Conservation (phyloP, 2,113 vertebrate species). For the Diadophis punctatus region DNA sequence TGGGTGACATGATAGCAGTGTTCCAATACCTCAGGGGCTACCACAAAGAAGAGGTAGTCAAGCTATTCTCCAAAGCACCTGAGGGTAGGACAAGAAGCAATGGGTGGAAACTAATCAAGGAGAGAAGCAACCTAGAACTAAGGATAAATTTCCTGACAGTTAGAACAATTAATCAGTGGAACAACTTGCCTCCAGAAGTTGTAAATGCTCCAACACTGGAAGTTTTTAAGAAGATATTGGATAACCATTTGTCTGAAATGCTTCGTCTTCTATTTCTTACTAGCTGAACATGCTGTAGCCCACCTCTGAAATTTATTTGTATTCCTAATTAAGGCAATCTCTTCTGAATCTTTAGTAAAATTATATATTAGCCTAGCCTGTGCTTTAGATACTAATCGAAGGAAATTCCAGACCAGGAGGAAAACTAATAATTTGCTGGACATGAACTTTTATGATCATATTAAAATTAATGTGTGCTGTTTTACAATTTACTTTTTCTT, state of each 20-base stretch:
- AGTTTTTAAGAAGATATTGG: too few species aligned
- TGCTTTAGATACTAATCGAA: not conserved
- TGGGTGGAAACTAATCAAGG: too few species aligned
- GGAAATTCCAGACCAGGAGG: constrained; percentile 9
- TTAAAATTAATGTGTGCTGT: not conserved
- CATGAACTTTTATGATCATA: not conserved
- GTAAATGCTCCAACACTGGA: too few species aligned
- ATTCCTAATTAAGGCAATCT: constrained; percentile 22
- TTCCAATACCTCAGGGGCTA: too few species aligned
- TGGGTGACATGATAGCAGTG: too few species aligned
- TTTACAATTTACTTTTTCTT: constrained; percentile 24
- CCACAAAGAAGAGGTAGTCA: too few species aligned
- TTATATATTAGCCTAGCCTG: not conserved
- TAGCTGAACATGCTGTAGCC: not conserved
- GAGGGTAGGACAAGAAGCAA: too few species aligned
- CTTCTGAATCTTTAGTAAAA: not conserved
- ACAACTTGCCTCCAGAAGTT: too few species aligned
- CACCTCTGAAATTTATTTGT: not conserved
- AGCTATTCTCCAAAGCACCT: too few species aligned
- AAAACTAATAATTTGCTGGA: not conserved
- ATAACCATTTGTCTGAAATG: not conserved
- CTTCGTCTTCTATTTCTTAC: not conserved
- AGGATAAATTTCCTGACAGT: too few species aligned
- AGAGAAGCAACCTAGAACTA: too few species aligned
- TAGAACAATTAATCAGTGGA: too few species aligned